Evolutionary conservation across 2,888 invertebrate genomes (phyloP), one percentile per base, ranked within the genome.

Genomic region (Scaptomyza parva): DNA sequence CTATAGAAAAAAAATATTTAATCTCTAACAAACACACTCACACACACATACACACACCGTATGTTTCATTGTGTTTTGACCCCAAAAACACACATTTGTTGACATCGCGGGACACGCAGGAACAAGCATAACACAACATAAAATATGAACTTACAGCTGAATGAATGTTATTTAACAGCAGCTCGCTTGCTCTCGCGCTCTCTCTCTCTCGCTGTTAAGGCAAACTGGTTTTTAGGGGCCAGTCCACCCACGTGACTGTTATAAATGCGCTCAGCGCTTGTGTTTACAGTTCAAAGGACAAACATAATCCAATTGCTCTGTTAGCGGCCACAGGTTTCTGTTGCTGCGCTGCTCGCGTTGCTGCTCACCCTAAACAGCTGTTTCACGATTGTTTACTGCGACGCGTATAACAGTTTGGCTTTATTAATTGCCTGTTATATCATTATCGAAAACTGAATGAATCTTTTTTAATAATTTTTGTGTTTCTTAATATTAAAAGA

Each of bases 291-390:
- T 61, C 37, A 66, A 77, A 84, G 65, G 65, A 72, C 48, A 45
- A 33, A 35, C 51, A 33, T 43, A 59, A 20, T 37, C 17, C n/a
- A 30, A 11, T 51, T 54, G 14, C 65, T 85, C 65, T 85, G 82
- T 78, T 85, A 78, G 58, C 82, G 41, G 85, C 86, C 76, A 80
- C 79, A 80, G 79, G 79, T 85, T 69, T 75, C 68, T 78, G 79
- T 78, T 78, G 66, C 44, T 62, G 47, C 54, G 62, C 65, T 70
- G 65, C 40, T 51, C 51, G 24, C 35, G 35, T 40, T 50, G 41
- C 20, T 40, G 5, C 30, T 37, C 43, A 3, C 30, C 33, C 43
- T 43, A 50, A 84, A 70, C 82, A 84, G 78, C 74, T 79, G 81
- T 68, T 76, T 40, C 41, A 26, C 33, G 20, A 24, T 74, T 74